Evolutionary conservation across 2,888 invertebrate species (phyloP), one percentile per base, ranked within the genome.

Genomic region (Phania funesta): DNA sequence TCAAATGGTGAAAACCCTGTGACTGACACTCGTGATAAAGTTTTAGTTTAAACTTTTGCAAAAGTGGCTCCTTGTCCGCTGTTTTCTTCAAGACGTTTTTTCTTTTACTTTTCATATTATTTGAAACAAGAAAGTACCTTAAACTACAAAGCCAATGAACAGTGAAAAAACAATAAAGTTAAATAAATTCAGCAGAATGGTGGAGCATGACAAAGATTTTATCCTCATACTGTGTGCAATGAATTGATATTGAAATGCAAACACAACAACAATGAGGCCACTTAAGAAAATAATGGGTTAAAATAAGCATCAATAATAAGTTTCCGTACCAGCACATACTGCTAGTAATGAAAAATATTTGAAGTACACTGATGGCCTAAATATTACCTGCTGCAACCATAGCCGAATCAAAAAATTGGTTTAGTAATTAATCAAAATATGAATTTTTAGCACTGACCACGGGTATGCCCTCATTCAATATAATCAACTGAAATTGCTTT

Each of bases 1-100:
- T 44, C 1, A 20, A 9, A 18, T 3, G 29, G 29, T 29, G 16
- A 64, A 50, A 58, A 44, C 32, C 16, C 9, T 58, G n/a, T n/a
- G n/a, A 24, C 7, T 52, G 62, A 68, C 56, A 60, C 56, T 54
- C 48, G 48, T 68, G 74, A 62, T 62, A 64, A 80, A 56, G 64
- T 80, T 70, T 75, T n/a, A n/a, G 70, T 75, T 80, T 64, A 64
- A 20, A 48, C 64, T 80, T 70, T 74, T 38, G 56, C 50, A 68
- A 80, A 70, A 75, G 74, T 75, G 68, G 68, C 67, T 79, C 56
- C 73, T 65, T 56, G 24, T 35, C 13, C 26, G 8, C 20, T n/a
- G n/a, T n/a, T n/a, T 52, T 54, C 41, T 26, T 20, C 6, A 7
- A n/a, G 41, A 7, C 3, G 44, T n/a, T 20, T 35, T n/a, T n/a